Percentiles rank a stretch among this genome's conserved stretches.
Conservation (phyloP, 2,797 vertebrate species). For the Tragelaphus oryx region DNA sequence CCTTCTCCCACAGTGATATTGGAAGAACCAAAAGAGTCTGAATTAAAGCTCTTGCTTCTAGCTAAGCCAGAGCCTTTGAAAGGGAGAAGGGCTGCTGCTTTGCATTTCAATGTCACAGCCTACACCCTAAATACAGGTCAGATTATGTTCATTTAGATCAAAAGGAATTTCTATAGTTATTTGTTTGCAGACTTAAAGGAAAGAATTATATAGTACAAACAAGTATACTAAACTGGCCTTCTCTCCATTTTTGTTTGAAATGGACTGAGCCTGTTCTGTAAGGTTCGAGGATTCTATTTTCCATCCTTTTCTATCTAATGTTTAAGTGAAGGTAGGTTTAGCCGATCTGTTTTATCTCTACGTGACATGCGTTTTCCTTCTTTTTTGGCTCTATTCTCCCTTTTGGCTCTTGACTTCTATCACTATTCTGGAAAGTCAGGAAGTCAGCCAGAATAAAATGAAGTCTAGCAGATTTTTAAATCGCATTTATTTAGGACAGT, state of each 20-base stretch:
- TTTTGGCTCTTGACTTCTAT: constrained; percentile 55
- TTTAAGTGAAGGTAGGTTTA: constrained; percentile 58
- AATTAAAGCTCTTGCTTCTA: background rate
- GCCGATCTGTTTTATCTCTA: constrained; percentile 62
- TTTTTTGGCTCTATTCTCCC: constrained; percentile 59
- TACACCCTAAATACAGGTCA: background rate
- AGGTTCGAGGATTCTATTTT: constrained; percentile 21
- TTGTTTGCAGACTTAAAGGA: constrained; percentile 16
- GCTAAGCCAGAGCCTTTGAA: background rate
- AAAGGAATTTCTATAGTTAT: background rate
- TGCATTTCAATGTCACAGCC: background rate
- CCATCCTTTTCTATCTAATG: constrained; percentile 35
- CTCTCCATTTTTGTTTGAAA: background rate
- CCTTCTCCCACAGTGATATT: background rate
- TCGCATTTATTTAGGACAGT: constrained; percentile 58
- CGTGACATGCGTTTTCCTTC: constrained; percentile 58
- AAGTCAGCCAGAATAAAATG: constrained; percentile 65
- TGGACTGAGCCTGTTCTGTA: background rate
- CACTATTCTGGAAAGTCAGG: constrained; percentile 62
- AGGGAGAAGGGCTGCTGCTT: background rate
- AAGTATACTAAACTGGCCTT: background rate
- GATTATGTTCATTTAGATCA: background rate
- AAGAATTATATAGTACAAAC: background rate
- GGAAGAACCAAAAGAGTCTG: background rate
- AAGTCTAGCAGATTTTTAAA: constrained; percentile 51